Percentiles rank a stretch among this genome's conserved stretches.
phyloP scores from a whole-genome alignment of 2,888 invertebrate genomes.

The Theretra japonica region DNA sequence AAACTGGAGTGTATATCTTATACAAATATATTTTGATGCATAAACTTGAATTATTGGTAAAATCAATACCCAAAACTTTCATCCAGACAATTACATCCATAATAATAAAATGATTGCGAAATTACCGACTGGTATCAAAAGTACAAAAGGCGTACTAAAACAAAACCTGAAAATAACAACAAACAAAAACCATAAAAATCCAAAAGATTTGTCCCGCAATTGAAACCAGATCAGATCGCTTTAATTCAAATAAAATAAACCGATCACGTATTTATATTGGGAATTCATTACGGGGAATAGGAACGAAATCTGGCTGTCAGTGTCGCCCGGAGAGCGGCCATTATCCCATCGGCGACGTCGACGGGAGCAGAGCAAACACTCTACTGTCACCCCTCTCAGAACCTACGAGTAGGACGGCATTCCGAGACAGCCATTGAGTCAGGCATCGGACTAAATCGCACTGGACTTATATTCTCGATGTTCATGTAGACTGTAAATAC shows the following conservation, averaged over 20 bases:
- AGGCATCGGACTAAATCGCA: not conserved
- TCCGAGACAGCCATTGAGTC: slow-evolving; percentile 27
- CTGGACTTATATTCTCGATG: slow-evolving; percentile 7
- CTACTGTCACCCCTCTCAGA: slow-evolving; percentile 49
- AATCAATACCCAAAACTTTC: no score
- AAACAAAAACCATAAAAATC: not conserved
- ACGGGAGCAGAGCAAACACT: slow-evolving; percentile 74
- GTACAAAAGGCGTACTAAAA: not conserved
- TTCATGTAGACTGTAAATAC: no score
- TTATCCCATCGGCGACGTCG: slow-evolving; percentile 72
- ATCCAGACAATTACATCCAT: no score
- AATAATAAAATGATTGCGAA: no score
- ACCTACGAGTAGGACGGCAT: slow-evolving; percentile 28
- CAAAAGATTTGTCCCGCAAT: not conserved
- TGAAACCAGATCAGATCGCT: not conserved
- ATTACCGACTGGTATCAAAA: no score
- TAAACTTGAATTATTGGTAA: no score
- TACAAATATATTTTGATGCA: no score
- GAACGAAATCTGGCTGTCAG: slow-evolving; percentile 52
- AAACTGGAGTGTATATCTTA: no score
- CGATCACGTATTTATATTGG: slow-evolving; percentile 54
- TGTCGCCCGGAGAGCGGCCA: slow-evolving; percentile 61
- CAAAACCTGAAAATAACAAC: not conserved
- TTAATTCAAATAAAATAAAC: slow-evolving; percentile 48
- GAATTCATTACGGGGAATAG: slow-evolving; percentile 68